phyloP scores from a whole-genome alignment of 2,113 vertebrate genomes.

The Nesoenas mayeri region DNA sequence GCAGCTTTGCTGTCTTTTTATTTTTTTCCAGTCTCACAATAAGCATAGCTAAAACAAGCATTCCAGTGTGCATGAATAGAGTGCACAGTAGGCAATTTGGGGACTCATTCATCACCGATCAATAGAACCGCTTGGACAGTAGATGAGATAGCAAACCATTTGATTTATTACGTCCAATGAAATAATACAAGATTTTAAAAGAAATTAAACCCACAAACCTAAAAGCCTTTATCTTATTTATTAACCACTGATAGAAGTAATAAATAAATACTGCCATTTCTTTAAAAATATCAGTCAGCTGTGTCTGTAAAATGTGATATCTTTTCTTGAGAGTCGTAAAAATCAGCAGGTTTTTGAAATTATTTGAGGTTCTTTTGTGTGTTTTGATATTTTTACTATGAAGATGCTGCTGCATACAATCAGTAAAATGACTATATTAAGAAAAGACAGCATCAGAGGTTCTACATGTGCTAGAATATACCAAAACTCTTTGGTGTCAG shows the following conservation, averaged over 20 bases:
- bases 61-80: neutral
- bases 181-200: conserved; percentile 5
- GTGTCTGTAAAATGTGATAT: neutral
- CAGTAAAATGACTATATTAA: neutral
- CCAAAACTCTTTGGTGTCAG: neutral
- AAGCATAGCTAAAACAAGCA: neutral
- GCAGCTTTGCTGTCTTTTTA: neutral
- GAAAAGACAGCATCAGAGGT: neutral
- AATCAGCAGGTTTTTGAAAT: neutral
- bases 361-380: fast-evolving
- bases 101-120: neutral
- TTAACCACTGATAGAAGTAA: neutral
- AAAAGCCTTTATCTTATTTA: conserved; percentile 29
- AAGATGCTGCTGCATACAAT: neutral
- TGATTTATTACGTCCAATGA: neutral
- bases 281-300: neutral
- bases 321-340: neutral
- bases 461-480: neutral
- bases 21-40: neutral
- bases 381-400: neutral
- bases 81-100: conserved; percentile 1
- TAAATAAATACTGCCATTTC: conserved; percentile 4
- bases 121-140: conserved; percentile 11
- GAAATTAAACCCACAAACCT: conserved; percentile 42
- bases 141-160: conserved; percentile 14